Conservation (phyloP, 2,797 vertebrate genomes). For the Sebastes hubbsi region DNA sequence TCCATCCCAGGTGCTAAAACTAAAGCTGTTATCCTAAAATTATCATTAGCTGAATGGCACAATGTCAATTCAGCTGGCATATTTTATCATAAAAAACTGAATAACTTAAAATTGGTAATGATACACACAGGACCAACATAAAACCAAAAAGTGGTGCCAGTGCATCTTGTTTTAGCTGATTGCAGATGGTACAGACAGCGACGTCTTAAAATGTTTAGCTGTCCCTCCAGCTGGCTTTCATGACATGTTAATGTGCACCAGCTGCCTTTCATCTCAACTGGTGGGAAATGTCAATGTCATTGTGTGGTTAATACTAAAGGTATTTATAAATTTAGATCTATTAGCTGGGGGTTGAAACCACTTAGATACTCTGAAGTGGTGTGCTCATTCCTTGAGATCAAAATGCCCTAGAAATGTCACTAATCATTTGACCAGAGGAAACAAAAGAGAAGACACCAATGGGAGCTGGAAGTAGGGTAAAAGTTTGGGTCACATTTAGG, state of each 20-base stretch:
- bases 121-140: neutral
- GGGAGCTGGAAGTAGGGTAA: constrained; percentile 5
- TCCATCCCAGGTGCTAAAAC: neutral
- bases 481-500: constrained; percentile 24
- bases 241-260: constrained; percentile 16
- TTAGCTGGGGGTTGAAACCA: neutral
- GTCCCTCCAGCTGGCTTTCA: constrained; percentile 36
- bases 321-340: constrained; percentile 15
- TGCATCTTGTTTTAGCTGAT: neutral
- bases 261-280: constrained; percentile 25
- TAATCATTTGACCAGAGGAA: constrained; percentile 22
- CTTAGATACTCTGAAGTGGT: constrained; percentile 1
- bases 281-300: neutral
- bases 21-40: neutral
- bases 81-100: neutral
- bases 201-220: constrained; percentile 29
- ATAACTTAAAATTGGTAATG: neutral
- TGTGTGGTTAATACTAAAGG: neutral
- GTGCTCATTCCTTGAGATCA: constrained; percentile 4
- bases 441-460: constrained; percentile 41
- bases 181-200: constrained; percentile 7
- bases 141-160: constrained; percentile 6
- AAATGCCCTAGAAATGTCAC: constrained; percentile 39
- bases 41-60: neutral
- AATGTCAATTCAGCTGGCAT: neutral